These are phyloP conservation scores for Bilobella aurantiaca DNA, from an alignment of 1,140 invertebrate species.

Conservation along the genomic window DNA sequence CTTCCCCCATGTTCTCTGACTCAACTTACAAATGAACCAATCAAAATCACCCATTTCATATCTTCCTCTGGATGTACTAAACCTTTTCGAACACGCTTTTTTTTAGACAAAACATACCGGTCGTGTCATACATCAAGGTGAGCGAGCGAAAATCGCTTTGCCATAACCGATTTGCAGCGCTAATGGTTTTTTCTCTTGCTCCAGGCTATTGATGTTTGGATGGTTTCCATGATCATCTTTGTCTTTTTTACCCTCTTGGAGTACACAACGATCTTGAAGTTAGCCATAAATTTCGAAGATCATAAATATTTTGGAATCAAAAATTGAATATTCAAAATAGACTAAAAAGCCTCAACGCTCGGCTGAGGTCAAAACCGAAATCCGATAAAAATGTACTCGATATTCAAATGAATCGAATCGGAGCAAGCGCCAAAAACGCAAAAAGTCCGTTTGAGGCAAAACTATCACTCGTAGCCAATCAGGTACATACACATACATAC, in stretches of 20 bases:
- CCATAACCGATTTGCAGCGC: constrained; percentile 50
- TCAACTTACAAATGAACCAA: neutral
- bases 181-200: constrained; percentile 33
- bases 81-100: constrained; percentile 24
- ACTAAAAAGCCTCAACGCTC: too few species aligned
- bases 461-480: too few species aligned
- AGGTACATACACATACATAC: too few species aligned
- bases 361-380: too few species aligned
- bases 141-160: constrained; percentile 61
- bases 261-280: constrained; percentile 53
- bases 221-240: constrained; percentile 58
- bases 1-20: neutral
- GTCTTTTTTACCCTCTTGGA: constrained; percentile 59
- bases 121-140: constrained; percentile 54
- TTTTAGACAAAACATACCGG: constrained; percentile 54
- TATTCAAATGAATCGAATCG: too few species aligned
- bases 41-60: neutral
- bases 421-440: too few species aligned
- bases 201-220: constrained; percentile 61
- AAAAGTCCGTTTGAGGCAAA: too few species aligned
- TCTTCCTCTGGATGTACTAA: neutral
- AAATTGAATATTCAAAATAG: neutral
- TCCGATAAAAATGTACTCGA: too few species aligned
- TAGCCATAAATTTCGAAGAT: neutral
- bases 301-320: neutral